Evolutionary conservation across 2,113 vertebrate genomes (phyloP), one percentile per base, ranked within the genome.

Genomic region (Nicator chloris): DNA sequence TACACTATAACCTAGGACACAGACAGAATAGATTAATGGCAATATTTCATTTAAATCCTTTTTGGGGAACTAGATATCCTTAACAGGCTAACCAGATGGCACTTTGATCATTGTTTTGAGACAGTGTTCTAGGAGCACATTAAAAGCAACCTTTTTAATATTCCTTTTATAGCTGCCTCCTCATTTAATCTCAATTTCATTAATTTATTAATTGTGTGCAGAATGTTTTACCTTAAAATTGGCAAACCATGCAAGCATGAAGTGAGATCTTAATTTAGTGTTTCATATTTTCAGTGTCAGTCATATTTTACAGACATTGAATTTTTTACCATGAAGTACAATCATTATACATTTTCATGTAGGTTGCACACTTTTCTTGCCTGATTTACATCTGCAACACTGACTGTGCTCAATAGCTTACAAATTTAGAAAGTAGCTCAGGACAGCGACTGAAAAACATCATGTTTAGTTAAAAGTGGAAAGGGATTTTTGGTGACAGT

Each of bases 41-140:
- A 92, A 57, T 81, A 92, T 94, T 95, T 96, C 20, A 31, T 83
- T 81, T 92, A 78, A 89, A 57, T 30, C 35, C 28, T 71, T 88
- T 88, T 70, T 24, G 15, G n/a, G 33, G 31, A 66, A 47, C 51
- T 42, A 80, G 61, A 19, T 81, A 70, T 44, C 51, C 19, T 12
- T 82, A 90, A 56, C 28, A 61, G n/a, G 24, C 30, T 53, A 64
- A 59, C 12, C 6, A 5, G 28, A 70, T 64, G 31, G 63, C 30
- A 54, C 39, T 94, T 82, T n/a, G 50, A 59, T 93, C 56, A 70
- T 65, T 93, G 45, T 88, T 92, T 90, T 78, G 59, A 94, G 49
- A 21, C 27, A 50, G 11, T 61, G 44, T 77, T 93, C 28, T 68
- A 47, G 22, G 35, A 90, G 11, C 2, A 39, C 71, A 30, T 90